Evolutionary conservation across 2,797 vertebrate genomes (phyloP).

Genomic region (Muraenolepis orangiensis): DNA sequence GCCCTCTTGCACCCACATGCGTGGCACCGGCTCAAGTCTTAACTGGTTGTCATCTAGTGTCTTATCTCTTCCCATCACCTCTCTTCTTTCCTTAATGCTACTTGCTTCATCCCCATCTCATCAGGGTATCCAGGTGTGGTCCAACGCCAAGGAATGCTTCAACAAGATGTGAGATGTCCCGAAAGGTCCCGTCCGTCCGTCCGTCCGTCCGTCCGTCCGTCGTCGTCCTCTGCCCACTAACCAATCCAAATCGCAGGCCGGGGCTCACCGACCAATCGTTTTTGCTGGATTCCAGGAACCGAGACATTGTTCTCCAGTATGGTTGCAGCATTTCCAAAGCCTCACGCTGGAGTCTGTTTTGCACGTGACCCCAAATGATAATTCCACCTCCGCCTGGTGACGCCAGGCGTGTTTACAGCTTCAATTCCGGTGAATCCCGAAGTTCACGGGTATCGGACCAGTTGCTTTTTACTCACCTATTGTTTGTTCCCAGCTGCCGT

Average conservation of each 20-base stretch:
- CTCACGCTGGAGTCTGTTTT: not conserved
- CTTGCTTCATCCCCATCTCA: slow-evolving; percentile 22
- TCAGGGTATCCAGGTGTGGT: slow-evolving; percentile 99
- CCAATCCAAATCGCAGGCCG: slow-evolving; percentile 22
- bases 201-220: slow-evolving; percentile 16
- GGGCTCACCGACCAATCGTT: not conserved
- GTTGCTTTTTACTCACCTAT: not conserved
- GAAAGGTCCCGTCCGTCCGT: slow-evolving; percentile 22
- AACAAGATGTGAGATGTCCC: slow-evolving; percentile 88
- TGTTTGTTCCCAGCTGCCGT: not conserved
- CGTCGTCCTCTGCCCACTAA: slow-evolving; percentile 27
- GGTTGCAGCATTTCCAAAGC: not conserved
- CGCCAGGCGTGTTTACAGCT: slow-evolving; percentile 19
- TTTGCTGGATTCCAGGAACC: not conserved
- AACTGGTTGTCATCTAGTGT: not conserved
- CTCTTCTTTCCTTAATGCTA: not conserved
- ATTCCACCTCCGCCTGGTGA: slow-evolving; percentile 17
- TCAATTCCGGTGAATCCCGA: not conserved
- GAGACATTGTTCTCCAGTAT: not conserved
- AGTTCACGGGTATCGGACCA: slow-evolving; percentile 4
- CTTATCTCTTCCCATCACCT: not conserved
- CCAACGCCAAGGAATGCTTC: slow-evolving; percentile 97
- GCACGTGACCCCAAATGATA: not conserved
- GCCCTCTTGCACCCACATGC: not conserved
- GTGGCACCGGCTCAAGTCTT: not conserved